A percentile compares a stretch with the other conserved stretches of the same genome.
These are phyloP conservation scores for Ovis aries DNA, from an alignment of 2,113 vertebrate species.

Conservation along the genomic window ARS-UI_Ramb_v3.0 NC_056054.1:124920501-124921000, in stretches of 20 bases:
- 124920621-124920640: neutral
- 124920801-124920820: neutral
- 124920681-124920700: neutral
- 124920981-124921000: neutral
- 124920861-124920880: neutral
- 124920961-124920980: neutral
- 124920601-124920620: neutral
- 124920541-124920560: rapidly evolving
- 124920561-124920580: rapidly evolving
- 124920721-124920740: neutral
- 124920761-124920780: neutral
- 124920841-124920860: neutral
- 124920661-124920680: neutral
- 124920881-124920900: neutral
- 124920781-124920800: neutral
- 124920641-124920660: neutral
- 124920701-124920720: neutral
- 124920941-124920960: neutral
- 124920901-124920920: neutral
- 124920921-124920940: neutral
- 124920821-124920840: neutral
- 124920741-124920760: neutral
- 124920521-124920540: no score
- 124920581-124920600: neutral
- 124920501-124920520: no score